These are phyloP conservation scores for Apotomis capreana DNA, from an alignment of 2,888 invertebrate genomes.

Conservation along the genomic window DNA sequence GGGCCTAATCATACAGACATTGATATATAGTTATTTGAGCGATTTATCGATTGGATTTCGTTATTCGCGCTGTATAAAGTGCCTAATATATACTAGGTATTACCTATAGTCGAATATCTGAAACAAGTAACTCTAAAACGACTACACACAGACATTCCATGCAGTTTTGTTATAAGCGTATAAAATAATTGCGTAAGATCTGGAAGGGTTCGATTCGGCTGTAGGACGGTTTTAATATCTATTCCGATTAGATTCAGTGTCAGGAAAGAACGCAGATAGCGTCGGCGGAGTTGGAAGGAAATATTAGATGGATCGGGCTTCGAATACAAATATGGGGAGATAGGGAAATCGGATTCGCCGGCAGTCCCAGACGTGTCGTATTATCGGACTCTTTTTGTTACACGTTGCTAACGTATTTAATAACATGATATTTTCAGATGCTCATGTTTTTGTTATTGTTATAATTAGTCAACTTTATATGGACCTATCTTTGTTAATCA, in stretches of 20 bases:
- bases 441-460: background rate
- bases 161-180: slow-evolving; percentile 2
- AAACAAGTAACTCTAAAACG: too few species aligned
- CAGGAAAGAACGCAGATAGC: slow-evolving; percentile 81
- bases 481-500: too few species aligned
- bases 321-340: slow-evolving; percentile 83
- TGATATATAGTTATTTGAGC: too few species aligned
- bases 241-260: slow-evolving; percentile 84
- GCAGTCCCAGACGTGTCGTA: slow-evolving; percentile 79
- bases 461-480: background rate
- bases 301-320: slow-evolving; percentile 81
- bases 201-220: slow-evolving; percentile 64
- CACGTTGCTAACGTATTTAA: slow-evolving; percentile 56
- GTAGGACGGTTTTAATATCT: slow-evolving; percentile 83
- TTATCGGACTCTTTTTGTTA: slow-evolving; percentile 77
- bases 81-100: too few species aligned
- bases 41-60: too few species aligned
- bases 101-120: too few species aligned
- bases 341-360: slow-evolving; percentile 81
- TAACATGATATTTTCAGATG: background rate
- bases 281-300: slow-evolving; percentile 78
- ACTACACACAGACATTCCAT: background rate
- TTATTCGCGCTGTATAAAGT: too few species aligned
- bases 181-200: slow-evolving; percentile 51
- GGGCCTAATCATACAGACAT: too few species aligned